A percentile compares a stretch with the other conserved stretches of the same genome.
These are phyloP conservation scores for Macrobrachium nipponense DNA, from an alignment of 1,140 invertebrate species.

Conservation along the genomic window DNA sequence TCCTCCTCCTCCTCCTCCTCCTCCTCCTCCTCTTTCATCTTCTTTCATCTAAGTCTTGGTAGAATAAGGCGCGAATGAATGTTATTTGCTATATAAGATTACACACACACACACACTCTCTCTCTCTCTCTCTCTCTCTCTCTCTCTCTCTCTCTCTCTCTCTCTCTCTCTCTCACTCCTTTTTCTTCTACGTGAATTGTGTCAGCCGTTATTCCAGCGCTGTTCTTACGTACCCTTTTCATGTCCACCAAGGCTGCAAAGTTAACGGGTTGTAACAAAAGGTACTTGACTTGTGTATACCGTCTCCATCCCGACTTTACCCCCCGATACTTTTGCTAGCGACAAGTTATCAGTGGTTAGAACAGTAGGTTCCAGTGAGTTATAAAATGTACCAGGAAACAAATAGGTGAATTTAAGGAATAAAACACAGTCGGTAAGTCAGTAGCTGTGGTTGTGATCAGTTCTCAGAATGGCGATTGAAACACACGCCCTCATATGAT, in stretches of 20 bases:
- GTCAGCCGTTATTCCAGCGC: background rate
- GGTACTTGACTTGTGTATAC: background rate
- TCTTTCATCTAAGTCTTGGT: background rate
- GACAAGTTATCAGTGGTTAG: too few relatives aligned
- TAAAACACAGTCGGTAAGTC: too few relatives aligned
- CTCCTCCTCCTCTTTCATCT: background rate
- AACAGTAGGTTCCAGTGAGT: too few relatives aligned
- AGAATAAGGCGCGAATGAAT: conserved; percentile 13
- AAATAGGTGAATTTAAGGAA: too few relatives aligned
- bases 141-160: background rate
- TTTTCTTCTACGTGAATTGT: background rate
- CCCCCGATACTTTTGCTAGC: background rate
- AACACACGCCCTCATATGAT: too few relatives aligned
- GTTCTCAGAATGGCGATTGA: too few relatives aligned
- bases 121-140: background rate
- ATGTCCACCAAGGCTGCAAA: background rate
- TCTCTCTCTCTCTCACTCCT: background rate
- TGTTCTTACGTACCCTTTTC: background rate
- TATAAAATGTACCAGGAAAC: too few relatives aligned
- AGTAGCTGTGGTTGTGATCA: too few relatives aligned
- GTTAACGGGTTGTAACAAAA: too few relatives aligned
- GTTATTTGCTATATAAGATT: background rate
- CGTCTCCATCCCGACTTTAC: background rate
- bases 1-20: background rate
- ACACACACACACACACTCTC: background rate